Evolutionary conservation across 2,113 vertebrate genomes (phyloP), one percentile per base, ranked within the genome.

Genomic region (Myiopsitta monachus): DNA sequence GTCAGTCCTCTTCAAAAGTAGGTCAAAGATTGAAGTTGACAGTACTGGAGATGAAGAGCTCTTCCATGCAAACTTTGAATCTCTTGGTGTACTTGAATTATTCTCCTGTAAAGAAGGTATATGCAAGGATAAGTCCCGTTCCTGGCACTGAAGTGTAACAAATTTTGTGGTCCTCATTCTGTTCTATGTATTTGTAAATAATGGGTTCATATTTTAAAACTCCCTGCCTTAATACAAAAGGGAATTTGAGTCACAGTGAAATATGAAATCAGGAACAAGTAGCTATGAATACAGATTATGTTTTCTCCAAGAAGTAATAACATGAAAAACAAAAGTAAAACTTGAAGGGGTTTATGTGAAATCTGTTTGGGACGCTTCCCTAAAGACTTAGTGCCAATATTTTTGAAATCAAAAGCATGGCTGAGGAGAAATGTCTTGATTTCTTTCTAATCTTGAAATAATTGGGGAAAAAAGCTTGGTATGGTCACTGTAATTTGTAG

Each of bases 141-240:
- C 51, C 33, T 85, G 90, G 70, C 75, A 86, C n/a, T 14, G 31
- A 70, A 93, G 10, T 23, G 43, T 70, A 77, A 86, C 57, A 85
- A 83, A 90, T 92, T 24, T 43, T 80, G 30, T 70, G 43, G 83
- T 95, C 75, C 54, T 54, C 8, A 30, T 77, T 81, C 77, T 52
- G 21, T 92, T 72, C 33, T 67, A 18, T 2, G 5, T 24, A 7
- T 77, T 87, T 84, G 76, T 81, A 93, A 94, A 67, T 78, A 61
- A 87, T 57, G 57, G 61, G 51, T 81, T 95, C 41, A n/a, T 87
- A 74, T 94, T 93, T 96, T 80, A 83, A 77, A 96, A 68, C 64
- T 83, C 61, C 23, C 61, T 76, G 68, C 52, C 68, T 81, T 70
- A 64, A 64, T 55, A 43, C 31, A 33, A 81, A 83, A 81, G 74